Percentiles rank a stretch among this genome's conserved stretches.
These are phyloP conservation scores for Tetranychus piercei DNA, from an alignment of 2,888 invertebrate species.

Conservation along the genomic window DNA sequence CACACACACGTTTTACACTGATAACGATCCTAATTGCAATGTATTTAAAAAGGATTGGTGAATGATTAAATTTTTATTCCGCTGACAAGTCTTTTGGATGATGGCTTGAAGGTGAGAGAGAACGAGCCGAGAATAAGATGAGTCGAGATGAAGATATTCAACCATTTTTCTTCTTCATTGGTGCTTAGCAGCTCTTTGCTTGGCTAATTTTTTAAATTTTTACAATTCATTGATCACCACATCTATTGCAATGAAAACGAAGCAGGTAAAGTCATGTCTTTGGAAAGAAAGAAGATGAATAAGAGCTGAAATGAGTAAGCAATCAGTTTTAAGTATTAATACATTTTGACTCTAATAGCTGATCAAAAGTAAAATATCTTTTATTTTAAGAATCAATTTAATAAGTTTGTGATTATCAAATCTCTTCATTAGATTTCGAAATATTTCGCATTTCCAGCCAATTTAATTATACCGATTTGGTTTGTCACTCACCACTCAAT, in stretches of 20 bases:
- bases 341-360: too few species aligned
- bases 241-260: not conserved
- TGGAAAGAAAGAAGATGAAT: too few species aligned
- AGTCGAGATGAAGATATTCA: not conserved
- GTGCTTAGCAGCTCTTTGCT: not conserved
- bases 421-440: too few species aligned
- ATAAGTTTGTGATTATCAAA: too few species aligned
- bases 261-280: too few species aligned
- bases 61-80: not conserved
- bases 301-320: too few species aligned
- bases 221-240: not conserved
- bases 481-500: too few species aligned
- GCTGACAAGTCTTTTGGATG: not conserved
- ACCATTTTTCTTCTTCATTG: not conserved
- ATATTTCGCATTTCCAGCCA: too few species aligned
- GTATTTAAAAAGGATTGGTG: not conserved
- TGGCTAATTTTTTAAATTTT: not conserved
- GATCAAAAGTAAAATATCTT: too few species aligned
- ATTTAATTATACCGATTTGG: too few species aligned
- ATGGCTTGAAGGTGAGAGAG: not conserved
- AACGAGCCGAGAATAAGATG: not conserved
- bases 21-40: not conserved
- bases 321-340: too few species aligned
- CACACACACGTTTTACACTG: not conserved
- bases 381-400: too few species aligned